A percentile compares a stretch with the other conserved stretches of the same genome.
These are phyloP conservation scores for Drosophila lacertosa DNA, from an alignment of 1,140 invertebrate genomes.

Conservation along the genomic window DNA sequence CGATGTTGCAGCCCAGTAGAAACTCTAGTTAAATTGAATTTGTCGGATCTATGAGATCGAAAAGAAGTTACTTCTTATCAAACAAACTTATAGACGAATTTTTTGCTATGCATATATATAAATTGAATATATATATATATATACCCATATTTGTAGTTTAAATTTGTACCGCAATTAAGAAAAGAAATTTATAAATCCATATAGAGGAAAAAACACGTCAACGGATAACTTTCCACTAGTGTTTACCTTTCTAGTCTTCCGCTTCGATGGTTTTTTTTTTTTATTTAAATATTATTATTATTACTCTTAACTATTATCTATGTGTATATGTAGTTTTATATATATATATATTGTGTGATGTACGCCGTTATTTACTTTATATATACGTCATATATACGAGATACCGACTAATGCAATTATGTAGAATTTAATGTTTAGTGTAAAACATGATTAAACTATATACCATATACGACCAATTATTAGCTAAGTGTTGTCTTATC, in stretches of 20 bases:
- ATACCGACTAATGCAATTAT: conserved; percentile 75
- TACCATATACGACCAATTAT: conserved; percentile 66
- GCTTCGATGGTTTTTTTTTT: conserved; percentile 72
- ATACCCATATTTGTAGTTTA: conserved; percentile 48
- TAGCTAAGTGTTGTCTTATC: conserved; percentile 61
- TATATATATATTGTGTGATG: conserved; percentile 64
- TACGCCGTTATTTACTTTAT: conserved; percentile 69
- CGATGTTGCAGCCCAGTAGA: conserved; percentile 56
- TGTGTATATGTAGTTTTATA: conserved; percentile 34
- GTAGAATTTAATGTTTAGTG: conserved; percentile 46
- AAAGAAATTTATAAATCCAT: conserved; percentile 16
- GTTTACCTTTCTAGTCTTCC: conserved; percentile 81
- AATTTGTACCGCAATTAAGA: conserved; percentile 58
- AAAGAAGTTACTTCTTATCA: neutral
- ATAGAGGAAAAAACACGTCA: conserved; percentile 46
- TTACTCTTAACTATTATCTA: conserved; percentile 29
- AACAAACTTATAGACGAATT: conserved; percentile 49
- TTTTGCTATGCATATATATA: conserved; percentile 29
- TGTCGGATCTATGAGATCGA: conserved; percentile 23
- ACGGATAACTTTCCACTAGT: conserved; percentile 78
- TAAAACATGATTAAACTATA: conserved; percentile 20
- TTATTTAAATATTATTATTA: conserved; percentile 42
- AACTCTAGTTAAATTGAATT: conserved; percentile 11
- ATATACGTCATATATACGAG: conserved; percentile 40
- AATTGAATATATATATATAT: conserved; percentile 3